Evolutionary conservation across 1,140 invertebrate genomes (phyloP), one percentile per base, ranked within the genome.

Genomic region (Lasaia peninsularis): DNA sequence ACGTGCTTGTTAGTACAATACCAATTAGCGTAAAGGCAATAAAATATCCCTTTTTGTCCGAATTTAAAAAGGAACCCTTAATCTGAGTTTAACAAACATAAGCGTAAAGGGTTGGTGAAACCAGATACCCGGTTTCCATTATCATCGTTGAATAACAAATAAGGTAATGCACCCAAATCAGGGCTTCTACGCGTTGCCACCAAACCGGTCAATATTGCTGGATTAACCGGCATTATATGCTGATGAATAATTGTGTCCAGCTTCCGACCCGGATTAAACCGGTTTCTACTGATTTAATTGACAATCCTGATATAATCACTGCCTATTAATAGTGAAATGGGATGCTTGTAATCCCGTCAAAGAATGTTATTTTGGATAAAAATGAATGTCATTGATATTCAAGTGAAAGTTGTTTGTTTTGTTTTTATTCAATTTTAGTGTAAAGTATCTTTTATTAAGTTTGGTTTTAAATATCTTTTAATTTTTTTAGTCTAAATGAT

Each of bases 181-280:
- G 40, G 20, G 40, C 20, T 48, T 48, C 40, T 48, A 48, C 40
- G 40, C 40, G 40, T 48, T 54, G 35, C 61, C 61, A 67, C 64
- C 60, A 65, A 66, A 64, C 76, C 77, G 78, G 78, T 84, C 80
- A 84, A 81, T 84, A 84, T 71, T 71, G 62, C 63, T 58, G 77
- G 78, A 81, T 85, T 80, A 83, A 73, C 61, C 67, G 71, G 78
- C 69, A 78, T 82, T 78, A 75, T 78, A 64, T 65, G 56, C 71
- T 85, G 78, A 82, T 85, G 81, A 82, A 85, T 85, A 85, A 81
- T 81, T 78, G 74, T 84, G 78, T 78, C 76, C 77, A 75, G 63
- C 72, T 61, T 69, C 75, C 73, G 72, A 77, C 73, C 72, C 69
- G 76, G 63, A 68, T 68, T 65, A 68, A 63, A 54, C 60, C 62